phyloP scores from a whole-genome alignment of 1,140 invertebrate genomes.

The Drosophila orena region DNA sequence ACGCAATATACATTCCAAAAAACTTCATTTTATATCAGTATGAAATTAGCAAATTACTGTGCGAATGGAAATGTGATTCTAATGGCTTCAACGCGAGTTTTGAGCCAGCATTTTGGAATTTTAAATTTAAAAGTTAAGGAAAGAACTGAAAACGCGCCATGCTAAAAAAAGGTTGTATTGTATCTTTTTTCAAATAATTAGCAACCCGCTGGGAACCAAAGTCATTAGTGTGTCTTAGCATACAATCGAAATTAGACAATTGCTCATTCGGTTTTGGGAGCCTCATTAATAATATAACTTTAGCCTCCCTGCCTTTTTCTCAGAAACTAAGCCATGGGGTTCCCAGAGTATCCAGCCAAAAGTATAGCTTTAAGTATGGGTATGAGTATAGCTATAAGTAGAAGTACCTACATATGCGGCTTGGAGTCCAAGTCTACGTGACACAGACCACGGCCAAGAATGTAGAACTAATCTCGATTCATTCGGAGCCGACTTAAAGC shows the following conservation, averaged over 20 bases:
- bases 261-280: slow-evolving; percentile 22
- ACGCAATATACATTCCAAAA: too few relatives aligned
- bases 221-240: background rate
- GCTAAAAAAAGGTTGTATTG: too few relatives aligned
- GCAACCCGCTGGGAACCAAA: background rate
- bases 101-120: too few relatives aligned
- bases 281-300: slow-evolving; percentile 55
- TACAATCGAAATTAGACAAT: slow-evolving; percentile 37
- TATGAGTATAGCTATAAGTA: too few relatives aligned
- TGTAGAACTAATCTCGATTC: slow-evolving; percentile 8
- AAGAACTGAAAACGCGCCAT: background rate
- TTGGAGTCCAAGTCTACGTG: slow-evolving; percentile 44
- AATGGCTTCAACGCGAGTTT: too few relatives aligned
- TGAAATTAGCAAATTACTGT: too few relatives aligned
- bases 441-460: slow-evolving; percentile 43
- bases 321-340: slow-evolving; percentile 15
- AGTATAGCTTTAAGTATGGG: background rate
- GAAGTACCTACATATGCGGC: background rate
- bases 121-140: too few relatives aligned
- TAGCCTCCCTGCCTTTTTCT: slow-evolving; percentile 6
- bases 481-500: slow-evolving; percentile 10
- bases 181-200: background rate
- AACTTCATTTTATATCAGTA: too few relatives aligned
- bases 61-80: too few relatives aligned
- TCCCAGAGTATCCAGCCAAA: background rate